Percentiles rank a stretch among this genome's conserved stretches.
These are phyloP conservation scores for Philypnodon macrostomus DNA, from an alignment of 2,797 vertebrate species.

Conservation along the genomic window DNA sequence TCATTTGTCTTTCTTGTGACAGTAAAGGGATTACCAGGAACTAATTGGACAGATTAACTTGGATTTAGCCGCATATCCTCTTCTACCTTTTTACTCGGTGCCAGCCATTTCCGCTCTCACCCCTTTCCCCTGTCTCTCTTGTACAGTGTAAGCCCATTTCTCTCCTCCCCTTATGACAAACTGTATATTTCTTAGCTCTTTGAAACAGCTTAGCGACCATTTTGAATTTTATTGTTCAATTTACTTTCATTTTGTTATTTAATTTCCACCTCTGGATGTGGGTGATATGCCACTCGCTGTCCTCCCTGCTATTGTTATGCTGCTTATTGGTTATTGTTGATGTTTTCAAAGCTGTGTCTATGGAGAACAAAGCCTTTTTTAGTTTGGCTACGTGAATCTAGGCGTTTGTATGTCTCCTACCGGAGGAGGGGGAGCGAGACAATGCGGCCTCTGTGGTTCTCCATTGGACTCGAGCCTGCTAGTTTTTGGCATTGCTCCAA, in stretches of 20 bases:
- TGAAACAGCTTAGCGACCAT: conserved; percentile 19
- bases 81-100: conserved; percentile 50
- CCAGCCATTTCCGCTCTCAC: neutral
- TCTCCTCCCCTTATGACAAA: conserved; percentile 14
- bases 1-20: conserved; percentile 63
- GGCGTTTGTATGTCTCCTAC: conserved; percentile 64
- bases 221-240: conserved; percentile 46
- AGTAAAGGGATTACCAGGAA: conserved; percentile 67
- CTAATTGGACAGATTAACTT: conserved; percentile 75
- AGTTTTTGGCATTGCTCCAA: conserved; percentile 62
- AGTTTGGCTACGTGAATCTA: conserved; percentile 74
- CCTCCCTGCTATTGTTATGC: conserved; percentile 65
- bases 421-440: conserved; percentile 56
- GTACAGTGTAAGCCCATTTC: conserved; percentile 19
- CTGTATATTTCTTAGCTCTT: conserved; percentile 37
- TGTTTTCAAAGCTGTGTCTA: conserved; percentile 73
- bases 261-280: conserved; percentile 70
- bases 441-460: conserved; percentile 69
- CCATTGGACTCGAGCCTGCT: conserved; percentile 59
- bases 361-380: conserved; percentile 75
- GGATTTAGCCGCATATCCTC: conserved; percentile 63
- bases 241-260: conserved; percentile 61
- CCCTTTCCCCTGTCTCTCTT: conserved; percentile 14
- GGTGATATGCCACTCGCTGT: conserved; percentile 66
- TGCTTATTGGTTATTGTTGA: conserved; percentile 73